These are phyloP conservation scores for Chironomus tentans DNA, from an alignment of 2,888 invertebrate species.

Conservation along the genomic window DNA sequence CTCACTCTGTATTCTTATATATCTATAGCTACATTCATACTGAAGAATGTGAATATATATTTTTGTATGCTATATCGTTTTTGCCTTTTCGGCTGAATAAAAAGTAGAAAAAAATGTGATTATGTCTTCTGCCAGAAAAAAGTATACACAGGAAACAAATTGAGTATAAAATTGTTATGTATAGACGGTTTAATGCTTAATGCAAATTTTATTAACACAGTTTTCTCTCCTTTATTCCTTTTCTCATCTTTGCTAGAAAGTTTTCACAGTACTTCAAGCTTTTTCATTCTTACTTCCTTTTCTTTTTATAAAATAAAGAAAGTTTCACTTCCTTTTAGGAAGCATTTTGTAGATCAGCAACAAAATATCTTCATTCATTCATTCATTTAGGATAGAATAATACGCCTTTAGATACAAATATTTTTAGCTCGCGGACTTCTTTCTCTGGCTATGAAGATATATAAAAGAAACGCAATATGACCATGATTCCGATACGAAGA, in stretches of 20 bases:
- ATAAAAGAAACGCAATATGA: background rate
- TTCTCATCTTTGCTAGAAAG: background rate
- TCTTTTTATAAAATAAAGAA: background rate
- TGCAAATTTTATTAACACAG: conserved; percentile 21
- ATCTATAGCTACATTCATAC: too few species aligned
- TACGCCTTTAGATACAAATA: background rate
- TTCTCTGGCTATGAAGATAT: background rate
- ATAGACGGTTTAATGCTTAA: conserved; percentile 11
- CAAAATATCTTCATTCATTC: background rate
- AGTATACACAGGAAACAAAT: conserved; percentile 14
- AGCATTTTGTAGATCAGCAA: background rate
- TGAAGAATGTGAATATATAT: too few species aligned
- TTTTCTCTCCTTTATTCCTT: background rate
- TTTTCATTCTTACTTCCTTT: background rate
- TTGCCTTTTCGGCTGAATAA: too few species aligned
- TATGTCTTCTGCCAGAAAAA: background rate
- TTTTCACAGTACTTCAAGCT: background rate
- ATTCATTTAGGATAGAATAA: too few species aligned
- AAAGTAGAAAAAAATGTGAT: conserved; percentile 11
- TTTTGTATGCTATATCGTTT: too few species aligned
- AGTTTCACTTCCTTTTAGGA: background rate
- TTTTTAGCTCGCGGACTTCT: background rate
- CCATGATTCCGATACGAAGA: too few species aligned
- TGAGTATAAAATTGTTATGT: conserved; percentile 22
- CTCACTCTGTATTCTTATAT: too few species aligned